A percentile compares a stretch with the other conserved stretches of the same genome.
These are phyloP conservation scores for Steinernema hermaphroditum DNA, from an alignment of 2,888 invertebrate genomes.

Conservation along the genomic window DNA sequence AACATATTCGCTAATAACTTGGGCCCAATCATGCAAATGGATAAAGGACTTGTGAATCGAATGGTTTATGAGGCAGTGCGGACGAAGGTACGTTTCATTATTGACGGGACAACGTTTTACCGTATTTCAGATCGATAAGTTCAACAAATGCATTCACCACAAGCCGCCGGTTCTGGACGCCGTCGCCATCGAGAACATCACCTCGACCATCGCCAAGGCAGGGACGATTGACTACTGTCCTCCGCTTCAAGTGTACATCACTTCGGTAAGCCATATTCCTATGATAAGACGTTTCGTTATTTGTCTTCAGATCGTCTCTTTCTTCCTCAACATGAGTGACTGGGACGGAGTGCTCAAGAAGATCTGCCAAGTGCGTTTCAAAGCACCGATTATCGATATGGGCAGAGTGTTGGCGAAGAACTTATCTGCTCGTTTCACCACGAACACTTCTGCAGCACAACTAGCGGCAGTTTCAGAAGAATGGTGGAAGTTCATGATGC, in stretches of 20 bases:
- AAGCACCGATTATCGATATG: not conserved
- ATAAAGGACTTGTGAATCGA: conserved; percentile 28
- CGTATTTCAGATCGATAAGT: not conserved
- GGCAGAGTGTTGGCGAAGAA: not conserved
- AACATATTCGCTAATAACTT: conserved; percentile 33
- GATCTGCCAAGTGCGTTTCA: not conserved
- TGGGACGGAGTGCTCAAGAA: not conserved
- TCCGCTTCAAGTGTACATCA: not conserved
- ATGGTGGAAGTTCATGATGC: conserved; percentile 6
- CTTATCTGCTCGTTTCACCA: not conserved
- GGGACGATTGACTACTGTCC: not conserved
- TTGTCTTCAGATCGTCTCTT: not conserved
- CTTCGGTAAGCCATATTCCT: no score
- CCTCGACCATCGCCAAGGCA: not conserved
- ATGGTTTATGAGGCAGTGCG: conserved; percentile 37
- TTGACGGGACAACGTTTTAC: no score
- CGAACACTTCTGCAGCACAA: not conserved
- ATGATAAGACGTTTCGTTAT: no score
- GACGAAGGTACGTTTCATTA: conserved; percentile 35
- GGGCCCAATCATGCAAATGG: not conserved
- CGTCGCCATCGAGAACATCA: not conserved
- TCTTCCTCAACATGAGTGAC: not conserved
- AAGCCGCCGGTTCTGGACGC: not conserved
- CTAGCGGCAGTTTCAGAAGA: not conserved
- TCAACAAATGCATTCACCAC: not conserved